These are phyloP conservation scores for Amphiduros pacificus DNA, from an alignment of 2,888 invertebrate species.

Conservation along the genomic window DNA sequence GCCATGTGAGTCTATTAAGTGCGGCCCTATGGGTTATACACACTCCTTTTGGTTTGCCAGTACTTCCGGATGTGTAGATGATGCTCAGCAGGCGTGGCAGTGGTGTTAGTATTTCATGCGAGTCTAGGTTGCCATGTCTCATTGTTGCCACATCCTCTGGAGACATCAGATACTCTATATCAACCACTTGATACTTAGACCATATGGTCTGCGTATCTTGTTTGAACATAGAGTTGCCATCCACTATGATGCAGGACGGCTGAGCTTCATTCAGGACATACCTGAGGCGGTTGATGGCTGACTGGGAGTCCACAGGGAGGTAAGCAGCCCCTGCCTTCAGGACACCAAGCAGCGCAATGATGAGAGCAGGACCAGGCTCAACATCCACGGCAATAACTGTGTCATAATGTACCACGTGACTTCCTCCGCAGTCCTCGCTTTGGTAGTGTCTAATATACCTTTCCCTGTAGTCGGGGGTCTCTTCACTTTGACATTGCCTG, in stretches of 20 bases:
- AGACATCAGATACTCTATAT: constrained; percentile 5
- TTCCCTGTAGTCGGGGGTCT: background rate
- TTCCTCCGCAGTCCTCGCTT: too few relatives aligned
- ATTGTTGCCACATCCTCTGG: background rate
- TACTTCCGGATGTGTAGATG: constrained; percentile 84
- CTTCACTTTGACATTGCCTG: background rate
- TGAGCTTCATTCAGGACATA: constrained; percentile 39
- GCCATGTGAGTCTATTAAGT: constrained; percentile 78
- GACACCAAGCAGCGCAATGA: constrained; percentile 19
- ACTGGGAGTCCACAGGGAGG: constrained; percentile 41
- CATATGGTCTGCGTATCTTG: constrained; percentile 23
- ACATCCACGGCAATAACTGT: constrained; percentile 18
- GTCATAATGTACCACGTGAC: too few relatives aligned
- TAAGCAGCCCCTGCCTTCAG: constrained; percentile 33
- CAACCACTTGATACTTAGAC: constrained; percentile 17
- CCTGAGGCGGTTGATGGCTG: constrained; percentile 36
- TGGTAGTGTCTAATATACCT: too few relatives aligned
- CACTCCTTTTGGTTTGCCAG: constrained; percentile 83
- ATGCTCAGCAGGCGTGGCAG: constrained; percentile 60
- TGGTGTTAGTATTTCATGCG: background rate
- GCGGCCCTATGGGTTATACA: constrained; percentile 73
- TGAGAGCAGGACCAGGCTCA: constrained; percentile 16
- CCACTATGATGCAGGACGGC: constrained; percentile 26
- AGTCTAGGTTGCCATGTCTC: background rate
- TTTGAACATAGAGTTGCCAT: constrained; percentile 17